phyloP scores from a whole-genome alignment of 2,888 invertebrate species.

The Cryptocephalus moraei region DNA sequence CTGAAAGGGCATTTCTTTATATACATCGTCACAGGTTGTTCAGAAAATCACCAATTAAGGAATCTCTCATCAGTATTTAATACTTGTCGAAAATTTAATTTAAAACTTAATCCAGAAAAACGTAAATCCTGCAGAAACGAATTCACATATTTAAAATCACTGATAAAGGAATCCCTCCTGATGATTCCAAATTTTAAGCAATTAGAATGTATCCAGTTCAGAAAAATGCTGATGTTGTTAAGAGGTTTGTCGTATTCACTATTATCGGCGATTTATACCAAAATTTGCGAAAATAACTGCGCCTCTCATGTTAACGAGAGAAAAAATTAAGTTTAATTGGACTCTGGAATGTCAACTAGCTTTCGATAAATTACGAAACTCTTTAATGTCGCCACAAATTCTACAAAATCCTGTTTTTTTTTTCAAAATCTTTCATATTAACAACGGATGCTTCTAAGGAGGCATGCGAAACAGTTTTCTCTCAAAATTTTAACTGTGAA shows the following conservation, averaged over 20 bases:
- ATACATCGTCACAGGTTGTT: conserved; percentile 16
- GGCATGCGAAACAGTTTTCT: too few relatives aligned
- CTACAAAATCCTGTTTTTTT: too few relatives aligned
- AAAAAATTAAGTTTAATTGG: too few relatives aligned
- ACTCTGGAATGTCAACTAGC: too few relatives aligned
- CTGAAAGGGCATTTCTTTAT: conserved; percentile 16
- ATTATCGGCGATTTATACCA: conserved; percentile 6
- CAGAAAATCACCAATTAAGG: conserved; percentile 7
- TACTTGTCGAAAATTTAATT: background rate
- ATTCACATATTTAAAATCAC: conserved; percentile 11
- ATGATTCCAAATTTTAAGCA: conserved; percentile 10
- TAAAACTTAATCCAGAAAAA: conserved; percentile 10
- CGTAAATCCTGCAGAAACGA: conserved; percentile 12
- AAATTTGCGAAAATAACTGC: background rate
- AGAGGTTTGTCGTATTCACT: conserved; percentile 14
- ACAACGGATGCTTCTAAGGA: too few relatives aligned
- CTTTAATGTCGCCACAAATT: too few relatives aligned
- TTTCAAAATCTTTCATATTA: too few relatives aligned
- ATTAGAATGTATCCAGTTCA: conserved; percentile 12
- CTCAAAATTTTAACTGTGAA: too few relatives aligned
- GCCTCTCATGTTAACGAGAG: background rate
- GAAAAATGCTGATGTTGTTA: conserved; percentile 10
- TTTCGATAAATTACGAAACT: too few relatives aligned
- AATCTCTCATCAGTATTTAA: too few relatives aligned
- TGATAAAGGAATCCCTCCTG: conserved; percentile 8